These are phyloP conservation scores for Amphipoea lucens DNA, from an alignment of 2,888 invertebrate species.

Conservation along the genomic window DNA sequence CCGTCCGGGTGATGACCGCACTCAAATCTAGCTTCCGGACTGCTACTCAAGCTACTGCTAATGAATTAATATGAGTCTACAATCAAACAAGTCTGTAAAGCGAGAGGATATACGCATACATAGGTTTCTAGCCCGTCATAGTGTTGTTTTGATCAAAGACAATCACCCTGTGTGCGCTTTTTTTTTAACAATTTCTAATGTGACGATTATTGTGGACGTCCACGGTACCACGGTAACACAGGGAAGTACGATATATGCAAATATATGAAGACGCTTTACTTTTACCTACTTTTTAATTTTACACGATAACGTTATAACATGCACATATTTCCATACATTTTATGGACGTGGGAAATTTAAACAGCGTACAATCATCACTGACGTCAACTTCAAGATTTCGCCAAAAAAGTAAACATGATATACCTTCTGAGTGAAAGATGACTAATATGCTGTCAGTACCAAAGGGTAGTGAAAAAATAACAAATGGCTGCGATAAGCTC, in stretches of 20 bases:
- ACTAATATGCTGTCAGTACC: constrained; percentile 44
- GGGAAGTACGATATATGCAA: neutral
- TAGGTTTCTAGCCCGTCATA: neutral
- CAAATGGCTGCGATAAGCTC: constrained; percentile 46
- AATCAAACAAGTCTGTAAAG: neutral
- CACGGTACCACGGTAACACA: neutral
- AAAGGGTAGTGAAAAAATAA: constrained; percentile 43
- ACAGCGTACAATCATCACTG: neutral
- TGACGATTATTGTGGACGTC: too few species aligned
- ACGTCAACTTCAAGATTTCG: neutral
- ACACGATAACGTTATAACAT: neutral
- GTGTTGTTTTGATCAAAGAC: neutral
- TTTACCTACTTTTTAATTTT: neutral
- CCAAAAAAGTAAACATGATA: constrained; percentile 2
- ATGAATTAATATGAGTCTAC: neutral
- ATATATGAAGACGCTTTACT: neutral
- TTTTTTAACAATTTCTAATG: neutral
- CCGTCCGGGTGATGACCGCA: too few species aligned
- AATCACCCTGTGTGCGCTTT: neutral
- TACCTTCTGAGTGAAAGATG: constrained; percentile 10
- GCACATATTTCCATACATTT: neutral
- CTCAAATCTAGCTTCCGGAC: too few species aligned
- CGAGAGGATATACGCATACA: neutral
- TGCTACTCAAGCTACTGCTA: neutral
- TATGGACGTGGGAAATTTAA: neutral